Evolutionary conservation across 2,113 vertebrate species (phyloP), one percentile per base, ranked within the genome.

Genomic region (Micronycteris hirsuta): DNA sequence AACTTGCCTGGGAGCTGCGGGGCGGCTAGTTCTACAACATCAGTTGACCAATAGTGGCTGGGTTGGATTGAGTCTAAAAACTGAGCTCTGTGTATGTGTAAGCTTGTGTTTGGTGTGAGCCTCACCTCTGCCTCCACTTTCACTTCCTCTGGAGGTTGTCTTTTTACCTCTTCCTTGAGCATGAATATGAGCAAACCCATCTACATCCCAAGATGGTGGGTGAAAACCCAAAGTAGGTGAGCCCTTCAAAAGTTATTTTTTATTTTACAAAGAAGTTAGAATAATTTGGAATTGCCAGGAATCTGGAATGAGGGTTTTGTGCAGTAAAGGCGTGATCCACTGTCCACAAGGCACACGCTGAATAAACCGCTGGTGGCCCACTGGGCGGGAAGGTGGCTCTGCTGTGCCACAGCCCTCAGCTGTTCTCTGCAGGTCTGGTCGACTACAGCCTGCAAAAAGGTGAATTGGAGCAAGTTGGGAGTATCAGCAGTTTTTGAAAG

Each of bases 1-100:
- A 54, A 56, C 2, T 16, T 4, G 1, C 0, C 15, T 54, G 31
- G 11, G 54, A 73, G 61, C 7, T 2, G 4, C 28, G 11, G 9
- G 33, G 22, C 65, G 13, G 17, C 33, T 78, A 7, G 15, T 77
- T 86, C 31, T 36, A 63, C 73, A 63, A 89, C 58, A 54, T 47
- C 67, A 61, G 5, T 47, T 41, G 12, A 54, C 26, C 4, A 16
- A 15, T 56, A 58, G 56, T 74, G 11, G 26, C n/a, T 67, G 16
- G 5, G 2, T 14, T 54, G n/a, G 11, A 12, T 3, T 80, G 56
- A 45, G 13, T 52, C 8, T 45, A 80, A 43, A 33, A 54, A n/a
- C 1, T 24, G 31, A 4, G 6, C 17, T 52, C 13, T 43, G 1
- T 10, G 9, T 43, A 7, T 41, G 4, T 45, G 14, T 16, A 26